These are phyloP conservation scores for Drosophila borborema DNA, from an alignment of 2,888 invertebrate species.

Conservation along the genomic window DNA sequence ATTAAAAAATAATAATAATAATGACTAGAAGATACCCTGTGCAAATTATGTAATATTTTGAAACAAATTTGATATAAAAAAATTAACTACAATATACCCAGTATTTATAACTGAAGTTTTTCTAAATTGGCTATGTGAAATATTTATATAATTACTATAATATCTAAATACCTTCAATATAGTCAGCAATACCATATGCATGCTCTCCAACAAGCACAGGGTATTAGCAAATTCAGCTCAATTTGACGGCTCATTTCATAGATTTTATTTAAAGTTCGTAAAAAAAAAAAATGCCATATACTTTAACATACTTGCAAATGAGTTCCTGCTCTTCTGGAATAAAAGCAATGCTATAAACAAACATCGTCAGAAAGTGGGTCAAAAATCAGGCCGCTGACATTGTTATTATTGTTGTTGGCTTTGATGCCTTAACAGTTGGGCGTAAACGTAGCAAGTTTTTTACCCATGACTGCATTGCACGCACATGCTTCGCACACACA, in stretches of 20 bases:
- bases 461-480: conserved; percentile 53
- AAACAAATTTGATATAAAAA: too few relatives aligned
- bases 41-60: too few relatives aligned
- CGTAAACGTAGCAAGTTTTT: conserved; percentile 20
- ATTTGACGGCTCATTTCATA: background rate
- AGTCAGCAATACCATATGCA: background rate
- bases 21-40: too few relatives aligned
- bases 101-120: too few relatives aligned
- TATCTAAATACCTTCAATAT: background rate
- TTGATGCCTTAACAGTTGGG: conserved; percentile 35
- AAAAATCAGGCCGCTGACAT: conserved; percentile 66
- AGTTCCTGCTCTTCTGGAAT: conserved; percentile 32
- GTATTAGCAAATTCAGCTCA: background rate
- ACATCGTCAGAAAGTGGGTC: conserved; percentile 62
- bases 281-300: conserved; percentile 2
- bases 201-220: background rate
- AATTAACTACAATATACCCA: too few relatives aligned
- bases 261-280: conserved; percentile 19
- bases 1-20: too few relatives aligned
- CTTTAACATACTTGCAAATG: conserved; percentile 27
- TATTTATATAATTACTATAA: background rate
- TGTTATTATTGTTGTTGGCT: conserved; percentile 27
- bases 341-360: conserved; percentile 56
- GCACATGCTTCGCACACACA: conserved; percentile 39
- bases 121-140: background rate